Evolutionary conservation across 2,797 vertebrate species (phyloP).

Genomic region (Esox lucius): DNA sequence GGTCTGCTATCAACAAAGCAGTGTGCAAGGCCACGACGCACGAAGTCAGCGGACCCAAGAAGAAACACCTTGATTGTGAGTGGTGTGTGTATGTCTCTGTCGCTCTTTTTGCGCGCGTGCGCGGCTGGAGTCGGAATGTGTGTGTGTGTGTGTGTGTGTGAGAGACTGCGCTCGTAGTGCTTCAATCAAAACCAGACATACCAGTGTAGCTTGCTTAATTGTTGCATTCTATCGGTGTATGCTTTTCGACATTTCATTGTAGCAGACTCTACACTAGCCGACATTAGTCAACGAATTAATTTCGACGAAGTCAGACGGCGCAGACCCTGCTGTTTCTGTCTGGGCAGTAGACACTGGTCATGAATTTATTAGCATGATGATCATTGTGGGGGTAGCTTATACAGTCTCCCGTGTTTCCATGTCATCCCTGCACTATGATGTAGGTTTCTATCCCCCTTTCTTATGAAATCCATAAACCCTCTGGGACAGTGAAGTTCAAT

Average conservation of each 20-base stretch:
- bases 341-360: neutral
- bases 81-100: conserved; percentile 39
- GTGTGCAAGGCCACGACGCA: conserved; percentile 82
- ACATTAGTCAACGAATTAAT: neutral
- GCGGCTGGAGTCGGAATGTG: too few relatives aligned
- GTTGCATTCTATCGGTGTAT: neutral
- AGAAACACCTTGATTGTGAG: conserved; percentile 91
- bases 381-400: neutral
- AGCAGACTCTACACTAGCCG: neutral
- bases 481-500: neutral
- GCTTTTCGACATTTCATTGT: neutral
- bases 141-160: too few relatives aligned
- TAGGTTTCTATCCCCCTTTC: neutral
- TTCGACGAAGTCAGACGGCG: neutral
- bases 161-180: too few relatives aligned
- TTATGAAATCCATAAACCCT: neutral
- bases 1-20: conserved; percentile 78
- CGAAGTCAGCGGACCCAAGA: conserved; percentile 80
- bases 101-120: too few relatives aligned
- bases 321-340: neutral
- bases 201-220: neutral
- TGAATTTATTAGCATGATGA: neutral
- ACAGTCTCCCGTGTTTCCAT: neutral
- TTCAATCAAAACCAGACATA: neutral
- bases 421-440: neutral